Evolutionary conservation across 2,888 invertebrate genomes (phyloP), one percentile per base, ranked within the genome.

Genomic region (Tridacna gigas): DNA sequence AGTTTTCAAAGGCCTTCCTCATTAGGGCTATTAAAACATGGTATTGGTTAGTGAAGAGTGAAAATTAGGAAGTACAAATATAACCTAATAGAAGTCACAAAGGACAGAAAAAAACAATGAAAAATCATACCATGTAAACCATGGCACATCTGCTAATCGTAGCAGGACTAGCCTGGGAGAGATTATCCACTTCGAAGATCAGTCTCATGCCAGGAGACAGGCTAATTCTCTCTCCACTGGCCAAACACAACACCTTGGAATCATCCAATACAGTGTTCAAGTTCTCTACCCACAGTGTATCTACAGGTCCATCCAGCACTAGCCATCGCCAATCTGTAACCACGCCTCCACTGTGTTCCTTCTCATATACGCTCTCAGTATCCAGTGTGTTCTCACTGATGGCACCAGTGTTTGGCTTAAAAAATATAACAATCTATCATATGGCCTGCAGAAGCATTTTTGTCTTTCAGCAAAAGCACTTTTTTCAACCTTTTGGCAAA

Each of bases 281-380:
- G 84, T 94, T 95, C 89, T 95, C 95, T 28, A 95, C 94, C 95
- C 95, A 95, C 76, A 94, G 87, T 7, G 95, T 94, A 84, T 95
- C 95, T 13, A 95, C 94, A 0, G 95, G 95, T 9, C 95, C 95
- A 75, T 95, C 95, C 22, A 95, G 90, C 4, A 95, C 91, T 45
- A 94, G 81, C 94, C 94, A 94, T n/a, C 92, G 90, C 94, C 94
- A 94, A 85, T 92, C 91, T 37, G 89, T 91, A 45, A 90, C 83
- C 11, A 84, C 66, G 1, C 88, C 84, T 3, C 89, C 89, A 15
- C 75, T 71, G 15, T 86, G 84, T 13, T 90, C 91, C 37, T 86
- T 86, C 51, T 89, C 87, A 20, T 80, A n/a, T 22, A 77, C 83
- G 20, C 86, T 88, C 11, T 86, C 88, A n/a, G 71, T 78, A 26